Conservation (phyloP, 2,113 vertebrate species). For the Eleginops maclovinus region DNA sequence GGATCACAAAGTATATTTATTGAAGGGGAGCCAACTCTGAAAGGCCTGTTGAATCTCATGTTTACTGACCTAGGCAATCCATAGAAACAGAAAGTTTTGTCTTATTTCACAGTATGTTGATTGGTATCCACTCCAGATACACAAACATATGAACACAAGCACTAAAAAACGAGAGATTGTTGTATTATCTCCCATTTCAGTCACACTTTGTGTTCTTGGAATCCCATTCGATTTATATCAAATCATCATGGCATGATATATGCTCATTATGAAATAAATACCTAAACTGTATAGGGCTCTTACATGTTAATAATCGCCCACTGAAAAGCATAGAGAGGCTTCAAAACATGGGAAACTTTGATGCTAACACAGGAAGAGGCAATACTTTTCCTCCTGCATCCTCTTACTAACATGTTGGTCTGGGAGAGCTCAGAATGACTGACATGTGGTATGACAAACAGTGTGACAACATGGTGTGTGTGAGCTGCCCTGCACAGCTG, state of each 20-base stretch:
- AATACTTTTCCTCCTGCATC: conserved; percentile 66
- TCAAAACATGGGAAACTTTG: conserved; percentile 67
- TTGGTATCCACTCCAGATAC: too few relatives aligned
- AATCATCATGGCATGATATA: conserved; percentile 3
- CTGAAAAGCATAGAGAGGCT: conserved; percentile 50
- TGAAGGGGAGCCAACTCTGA: too few relatives aligned
- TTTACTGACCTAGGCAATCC: too few relatives aligned
- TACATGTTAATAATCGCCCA: conserved; percentile 14
- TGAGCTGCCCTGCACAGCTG: conserved; percentile 64
- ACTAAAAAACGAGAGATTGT: too few relatives aligned
- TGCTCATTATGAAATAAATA: conserved; percentile 8
- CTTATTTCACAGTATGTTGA: too few relatives aligned
- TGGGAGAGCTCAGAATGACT: conserved; percentile 53
- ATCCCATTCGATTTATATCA: background rate
- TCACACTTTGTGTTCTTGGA: conserved; percentile 16
- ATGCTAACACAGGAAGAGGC: conserved; percentile 74
- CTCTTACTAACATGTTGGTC: conserved; percentile 63
- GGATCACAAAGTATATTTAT: too few relatives aligned
- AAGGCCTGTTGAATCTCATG: too few relatives aligned
- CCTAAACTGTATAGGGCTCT: conserved; percentile 6
- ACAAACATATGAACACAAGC: too few relatives aligned
- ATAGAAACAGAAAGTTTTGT: too few relatives aligned
- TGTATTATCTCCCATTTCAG: too few relatives aligned
- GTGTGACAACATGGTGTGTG: conserved; percentile 68
- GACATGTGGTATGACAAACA: conserved; percentile 78